phyloP scores from a whole-genome alignment of 2,113 vertebrate genomes.

The Pomatorhinus ruficollis region DNA sequence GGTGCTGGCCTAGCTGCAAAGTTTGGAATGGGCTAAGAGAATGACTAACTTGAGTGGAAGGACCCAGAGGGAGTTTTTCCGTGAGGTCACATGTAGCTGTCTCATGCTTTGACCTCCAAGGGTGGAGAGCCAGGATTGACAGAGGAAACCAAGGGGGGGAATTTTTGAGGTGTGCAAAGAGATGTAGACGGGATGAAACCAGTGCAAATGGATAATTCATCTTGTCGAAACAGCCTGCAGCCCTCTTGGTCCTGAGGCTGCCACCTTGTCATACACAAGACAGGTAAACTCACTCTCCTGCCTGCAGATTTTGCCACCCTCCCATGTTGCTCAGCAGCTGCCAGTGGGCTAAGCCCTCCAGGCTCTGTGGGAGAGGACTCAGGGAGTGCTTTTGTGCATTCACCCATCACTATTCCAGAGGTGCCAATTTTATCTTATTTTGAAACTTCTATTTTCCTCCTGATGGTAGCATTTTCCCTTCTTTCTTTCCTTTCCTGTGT shows the following conservation, averaged over 20 bases:
- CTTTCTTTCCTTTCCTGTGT: neutral
- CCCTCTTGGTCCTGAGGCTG: neutral
- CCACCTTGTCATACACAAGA: too few species aligned
- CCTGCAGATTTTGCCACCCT: neutral
- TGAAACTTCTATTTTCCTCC: neutral
- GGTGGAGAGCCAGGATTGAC: accelerated
- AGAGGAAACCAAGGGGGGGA: neutral
- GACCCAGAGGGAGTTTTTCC: neutral
- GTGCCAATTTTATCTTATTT: accelerated
- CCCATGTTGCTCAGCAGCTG: accelerated
- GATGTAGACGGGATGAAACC: neutral
- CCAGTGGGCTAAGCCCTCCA: neutral
- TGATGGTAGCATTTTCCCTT: too few species aligned
- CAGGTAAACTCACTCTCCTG: neutral
- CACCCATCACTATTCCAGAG: accelerated
- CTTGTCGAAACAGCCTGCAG: neutral
- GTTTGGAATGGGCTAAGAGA: accelerated
- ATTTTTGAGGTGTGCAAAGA: neutral
- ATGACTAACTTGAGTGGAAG: accelerated
- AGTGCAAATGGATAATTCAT: accelerated
- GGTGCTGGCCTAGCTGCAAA: neutral
- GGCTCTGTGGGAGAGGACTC: neutral
- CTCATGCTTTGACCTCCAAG: accelerated
- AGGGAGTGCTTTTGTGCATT: neutral
- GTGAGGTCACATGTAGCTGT: neutral